Evolutionary conservation across 2,113 vertebrate species (phyloP).

Genomic region (Lipophrys pholis): DNA sequence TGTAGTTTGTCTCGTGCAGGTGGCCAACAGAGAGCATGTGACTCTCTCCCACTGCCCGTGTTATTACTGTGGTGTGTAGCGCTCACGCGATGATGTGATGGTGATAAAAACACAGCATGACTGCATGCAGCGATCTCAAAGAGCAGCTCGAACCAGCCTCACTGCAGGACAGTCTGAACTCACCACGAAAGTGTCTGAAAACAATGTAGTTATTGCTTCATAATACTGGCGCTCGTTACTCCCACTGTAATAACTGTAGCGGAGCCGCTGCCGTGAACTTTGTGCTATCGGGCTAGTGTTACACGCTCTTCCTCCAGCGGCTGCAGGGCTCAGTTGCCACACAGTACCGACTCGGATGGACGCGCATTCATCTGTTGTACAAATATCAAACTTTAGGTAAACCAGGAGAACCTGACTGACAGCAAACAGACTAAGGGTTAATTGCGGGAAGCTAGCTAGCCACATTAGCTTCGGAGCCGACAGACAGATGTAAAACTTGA

Average conservation of each 20-base stretch:
- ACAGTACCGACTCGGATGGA: background rate
- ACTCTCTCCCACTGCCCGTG: background rate
- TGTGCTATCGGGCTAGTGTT: background rate
- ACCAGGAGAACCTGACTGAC: conserved; percentile 1
- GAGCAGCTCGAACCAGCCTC: background rate
- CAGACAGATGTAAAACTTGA: conserved; percentile 34
- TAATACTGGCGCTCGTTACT: background rate
- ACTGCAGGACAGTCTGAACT: background rate
- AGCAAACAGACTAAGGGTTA: conserved; percentile 33
- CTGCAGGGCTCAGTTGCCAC: background rate
- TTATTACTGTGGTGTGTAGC: background rate
- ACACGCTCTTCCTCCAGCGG: background rate
- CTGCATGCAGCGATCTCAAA: background rate
- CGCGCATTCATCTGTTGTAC: background rate
- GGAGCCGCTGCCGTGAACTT: conserved; percentile 31
- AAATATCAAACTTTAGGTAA: background rate
- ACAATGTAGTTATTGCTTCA: background rate
- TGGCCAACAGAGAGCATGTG: background rate
- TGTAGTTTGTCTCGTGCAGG: too few species aligned
- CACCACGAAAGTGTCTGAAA: background rate
- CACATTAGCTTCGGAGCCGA: conserved; percentile 57
- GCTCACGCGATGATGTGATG: conserved; percentile 2
- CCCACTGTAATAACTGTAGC: background rate
- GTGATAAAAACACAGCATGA: background rate
- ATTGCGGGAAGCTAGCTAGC: conserved; percentile 38